A percentile compares a stretch with the other conserved stretches of the same genome.
Conservation (phyloP, 2,888 invertebrate species). For the Drosophila stalkeri region DNA sequence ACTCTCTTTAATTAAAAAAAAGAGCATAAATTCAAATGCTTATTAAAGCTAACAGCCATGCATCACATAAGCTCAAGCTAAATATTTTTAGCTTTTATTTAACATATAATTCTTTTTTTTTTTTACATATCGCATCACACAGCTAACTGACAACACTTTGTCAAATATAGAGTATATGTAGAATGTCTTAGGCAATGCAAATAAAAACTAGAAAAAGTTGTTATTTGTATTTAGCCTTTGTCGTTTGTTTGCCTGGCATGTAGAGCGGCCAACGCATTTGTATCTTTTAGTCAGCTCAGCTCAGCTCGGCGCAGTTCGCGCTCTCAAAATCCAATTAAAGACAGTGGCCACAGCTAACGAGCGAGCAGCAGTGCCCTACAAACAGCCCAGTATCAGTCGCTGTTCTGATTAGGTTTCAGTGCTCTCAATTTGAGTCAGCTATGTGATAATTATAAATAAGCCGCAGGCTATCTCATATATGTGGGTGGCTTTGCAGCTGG, state of each 20-base stretch:
- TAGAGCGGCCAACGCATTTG: slow-evolving; percentile 28
- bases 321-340: slow-evolving; percentile 57
- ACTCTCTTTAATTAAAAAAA: background rate
- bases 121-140: too few species aligned
- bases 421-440: slow-evolving; percentile 59
- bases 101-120: background rate
- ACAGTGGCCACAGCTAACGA: slow-evolving; percentile 13
- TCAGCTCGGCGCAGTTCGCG: slow-evolving; percentile 1
- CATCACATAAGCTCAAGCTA: background rate
- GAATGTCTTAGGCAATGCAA: slow-evolving; percentile 12
- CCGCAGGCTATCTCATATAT: slow-evolving; percentile 19
- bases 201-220: slow-evolving; percentile 29
- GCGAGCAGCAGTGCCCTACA: slow-evolving; percentile 49
- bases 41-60: background rate
- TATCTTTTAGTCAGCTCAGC: slow-evolving; percentile 22
- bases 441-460: slow-evolving; percentile 65
- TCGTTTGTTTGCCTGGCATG: slow-evolving; percentile 22
- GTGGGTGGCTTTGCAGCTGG: slow-evolving; percentile 21
- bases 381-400: slow-evolving; percentile 30
- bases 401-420: slow-evolving; percentile 33
- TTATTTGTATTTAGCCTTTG: slow-evolving; percentile 32
- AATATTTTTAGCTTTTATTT: too few species aligned
- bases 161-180: background rate
- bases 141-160: background rate
- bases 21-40: background rate